These are phyloP conservation scores for Pachyuromys duprasi DNA, from an alignment of 2,797 vertebrate genomes.

Conservation along the genomic window DNA sequence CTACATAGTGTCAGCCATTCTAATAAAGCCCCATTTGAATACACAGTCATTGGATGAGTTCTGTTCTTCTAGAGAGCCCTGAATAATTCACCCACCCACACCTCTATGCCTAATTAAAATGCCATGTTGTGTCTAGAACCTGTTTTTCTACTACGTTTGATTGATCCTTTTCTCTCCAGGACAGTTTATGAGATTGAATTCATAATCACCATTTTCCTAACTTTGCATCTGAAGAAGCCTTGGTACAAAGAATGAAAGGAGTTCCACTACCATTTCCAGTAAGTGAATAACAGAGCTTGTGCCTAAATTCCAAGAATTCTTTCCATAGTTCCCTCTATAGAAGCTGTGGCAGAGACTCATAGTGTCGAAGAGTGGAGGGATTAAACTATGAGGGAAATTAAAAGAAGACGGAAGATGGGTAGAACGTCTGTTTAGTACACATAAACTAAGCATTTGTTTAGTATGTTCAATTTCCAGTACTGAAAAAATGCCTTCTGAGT, in stretches of 20 bases:
- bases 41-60: background rate
- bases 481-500: background rate
- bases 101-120: background rate
- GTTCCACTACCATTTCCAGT: background rate
- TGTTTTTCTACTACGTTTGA: background rate
- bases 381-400: background rate
- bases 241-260: background rate
- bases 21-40: background rate
- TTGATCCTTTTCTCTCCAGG: background rate
- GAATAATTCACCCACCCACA: background rate
- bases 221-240: background rate
- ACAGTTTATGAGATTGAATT: background rate
- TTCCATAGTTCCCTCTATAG: conserved; percentile 4
- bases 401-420: background rate
- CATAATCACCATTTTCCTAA: background rate
- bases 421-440: background rate
- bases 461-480: background rate
- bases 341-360: background rate
- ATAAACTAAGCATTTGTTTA: background rate
- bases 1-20: background rate
- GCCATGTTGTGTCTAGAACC: background rate
- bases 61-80: background rate
- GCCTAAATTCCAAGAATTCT: background rate
- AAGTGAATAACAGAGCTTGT: background rate
- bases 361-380: background rate